These are phyloP conservation scores for Microctonus hyperodae DNA, from an alignment of 2,888 invertebrate genomes.

Conservation along the genomic window DNA sequence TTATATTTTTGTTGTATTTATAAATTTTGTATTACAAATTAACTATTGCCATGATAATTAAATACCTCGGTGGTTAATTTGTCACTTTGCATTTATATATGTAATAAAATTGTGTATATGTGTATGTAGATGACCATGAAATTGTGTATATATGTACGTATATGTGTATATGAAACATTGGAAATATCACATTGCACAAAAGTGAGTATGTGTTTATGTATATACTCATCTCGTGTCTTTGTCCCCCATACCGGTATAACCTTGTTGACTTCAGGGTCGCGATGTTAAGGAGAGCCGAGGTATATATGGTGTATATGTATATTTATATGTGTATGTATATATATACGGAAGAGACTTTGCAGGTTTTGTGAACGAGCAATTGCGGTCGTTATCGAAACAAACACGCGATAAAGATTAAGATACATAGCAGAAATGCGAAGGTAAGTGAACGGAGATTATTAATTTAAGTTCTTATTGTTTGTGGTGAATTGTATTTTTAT, in stretches of 20 bases:
- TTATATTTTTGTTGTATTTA: no score
- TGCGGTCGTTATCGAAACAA: slow-evolving; percentile 1
- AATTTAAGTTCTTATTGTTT: background rate
- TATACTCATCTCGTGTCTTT: background rate
- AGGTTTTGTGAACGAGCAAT: background rate
- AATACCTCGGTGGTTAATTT: background rate
- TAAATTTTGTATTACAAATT: no score
- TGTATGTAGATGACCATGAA: background rate
- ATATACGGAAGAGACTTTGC: background rate
- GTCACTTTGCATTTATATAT: no score
- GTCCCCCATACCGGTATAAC: background rate
- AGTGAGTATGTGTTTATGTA: background rate
- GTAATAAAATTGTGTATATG: no score
- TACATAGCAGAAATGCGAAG: slow-evolving; percentile 1
- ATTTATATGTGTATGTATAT: no score
- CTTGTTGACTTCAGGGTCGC: slow-evolving; percentile 2
- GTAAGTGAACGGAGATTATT: slow-evolving; percentile 4
- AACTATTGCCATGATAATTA: no score
- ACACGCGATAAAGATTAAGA: slow-evolving; percentile 6
- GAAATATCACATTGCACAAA: background rate
- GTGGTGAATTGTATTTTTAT: background rate
- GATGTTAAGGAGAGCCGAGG: background rate
- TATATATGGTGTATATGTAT: no score
- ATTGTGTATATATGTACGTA: background rate
- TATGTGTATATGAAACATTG: background rate